Evolutionary conservation across 2,113 vertebrate genomes (phyloP).

Genomic region (Reinhardtius hippoglossoides): DNA sequence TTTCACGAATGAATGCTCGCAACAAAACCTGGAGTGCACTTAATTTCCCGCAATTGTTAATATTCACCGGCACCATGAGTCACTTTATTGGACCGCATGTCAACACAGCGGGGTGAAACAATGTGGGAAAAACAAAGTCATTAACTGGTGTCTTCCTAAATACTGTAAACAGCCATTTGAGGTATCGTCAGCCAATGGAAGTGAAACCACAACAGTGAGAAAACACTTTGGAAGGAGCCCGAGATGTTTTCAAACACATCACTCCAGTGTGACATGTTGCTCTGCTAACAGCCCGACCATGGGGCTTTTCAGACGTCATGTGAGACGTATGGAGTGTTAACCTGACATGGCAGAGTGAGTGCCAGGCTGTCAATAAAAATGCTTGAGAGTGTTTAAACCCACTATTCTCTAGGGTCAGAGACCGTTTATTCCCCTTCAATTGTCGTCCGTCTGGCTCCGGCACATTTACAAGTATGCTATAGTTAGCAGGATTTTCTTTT

Average conservation of each 20-base stretch:
- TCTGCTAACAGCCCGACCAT: neutral
- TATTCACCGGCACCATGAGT: conserved; percentile 56
- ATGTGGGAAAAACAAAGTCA: conserved; percentile 52
- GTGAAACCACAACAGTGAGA: conserved; percentile 18
- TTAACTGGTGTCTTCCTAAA: conserved; percentile 50
- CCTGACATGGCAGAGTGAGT: conserved; percentile 36
- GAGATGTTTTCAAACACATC: conserved; percentile 25
- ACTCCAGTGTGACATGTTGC: conserved; percentile 9
- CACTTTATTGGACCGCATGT: conserved; percentile 52
- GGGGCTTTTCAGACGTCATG: conserved; percentile 31
- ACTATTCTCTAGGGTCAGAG: conserved; percentile 28
- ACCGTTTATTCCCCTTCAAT: conserved; percentile 39
- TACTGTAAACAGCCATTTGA: conserved; percentile 40
- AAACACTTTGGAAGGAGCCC: conserved; percentile 14
- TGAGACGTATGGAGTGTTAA: conserved; percentile 50
- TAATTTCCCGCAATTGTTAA: conserved; percentile 64
- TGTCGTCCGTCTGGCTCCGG: conserved; percentile 51
- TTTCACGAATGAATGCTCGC: conserved; percentile 64
- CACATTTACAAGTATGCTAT: conserved; percentile 60
- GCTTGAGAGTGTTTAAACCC: conserved; percentile 47
- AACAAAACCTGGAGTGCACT: conserved; percentile 58
- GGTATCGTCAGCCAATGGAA: conserved; percentile 38
- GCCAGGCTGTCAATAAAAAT: conserved; percentile 57
- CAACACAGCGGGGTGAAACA: conserved; percentile 20
- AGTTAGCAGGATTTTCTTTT: conserved; percentile 59